Conservation (phyloP, 2,113 vertebrate species). For the Montifringilla adamsi region DNA sequence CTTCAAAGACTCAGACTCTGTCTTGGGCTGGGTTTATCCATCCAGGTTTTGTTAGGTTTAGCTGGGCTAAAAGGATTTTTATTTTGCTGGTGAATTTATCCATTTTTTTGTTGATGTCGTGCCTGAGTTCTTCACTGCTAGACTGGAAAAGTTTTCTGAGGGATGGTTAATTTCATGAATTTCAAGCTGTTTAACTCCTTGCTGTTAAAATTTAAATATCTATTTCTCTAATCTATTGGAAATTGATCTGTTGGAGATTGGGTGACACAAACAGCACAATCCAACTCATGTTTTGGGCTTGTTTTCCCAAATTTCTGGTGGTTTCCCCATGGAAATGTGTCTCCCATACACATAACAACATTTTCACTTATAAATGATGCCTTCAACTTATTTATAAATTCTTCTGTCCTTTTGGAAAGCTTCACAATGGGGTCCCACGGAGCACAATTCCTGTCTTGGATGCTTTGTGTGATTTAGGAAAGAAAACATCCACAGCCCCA, state of each 20-base stretch:
- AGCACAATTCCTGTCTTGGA: not conserved
- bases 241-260: not conserved
- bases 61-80: not conserved
- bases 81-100: not conserved
- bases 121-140: not conserved
- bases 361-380: accelerated
- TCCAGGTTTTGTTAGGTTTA: not conserved
- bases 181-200: not conserved
- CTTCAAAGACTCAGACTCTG: not conserved
- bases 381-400: accelerated
- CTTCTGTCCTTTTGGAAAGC: not conserved
- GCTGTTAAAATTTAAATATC: not conserved
- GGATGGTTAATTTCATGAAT: not conserved
- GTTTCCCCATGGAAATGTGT: not conserved
- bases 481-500: not conserved
- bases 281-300: not conserved
- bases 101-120: not conserved
- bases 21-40: not conserved
- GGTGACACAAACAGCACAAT: accelerated
- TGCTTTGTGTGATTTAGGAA: not conserved
- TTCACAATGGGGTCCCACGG: accelerated
- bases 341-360: accelerated
- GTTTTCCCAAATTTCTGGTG: not conserved
- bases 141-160: not conserved
- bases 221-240: not conserved